Evolutionary conservation across 1,140 invertebrate species (phyloP), one percentile per base, ranked within the genome.

Genomic region (Plutomurus gul): DNA sequence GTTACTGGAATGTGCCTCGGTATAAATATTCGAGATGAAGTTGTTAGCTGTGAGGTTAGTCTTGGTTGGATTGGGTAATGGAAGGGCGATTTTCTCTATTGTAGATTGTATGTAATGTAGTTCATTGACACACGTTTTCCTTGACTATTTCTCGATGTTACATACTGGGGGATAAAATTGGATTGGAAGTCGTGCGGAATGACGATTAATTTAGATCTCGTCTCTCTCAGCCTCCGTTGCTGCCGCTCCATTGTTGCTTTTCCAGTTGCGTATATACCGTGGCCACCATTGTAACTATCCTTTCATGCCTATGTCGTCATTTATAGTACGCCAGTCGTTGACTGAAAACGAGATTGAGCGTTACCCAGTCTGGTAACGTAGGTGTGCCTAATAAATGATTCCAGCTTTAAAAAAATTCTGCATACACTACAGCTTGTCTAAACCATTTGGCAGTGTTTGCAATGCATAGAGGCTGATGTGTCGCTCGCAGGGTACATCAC

Each of bases 121-220:
- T 65, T 65, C 56, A 65, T 65, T 65, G 70, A 73, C 37, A 73
- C 37, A 73, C 40, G 37, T 46, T n/a, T n/a, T 73, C 70, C 40
- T 73, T 73, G 70, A 73, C 70, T 39, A 40, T 73, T 46, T 73
- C 37, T 18, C 39, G 70, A 46, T 22, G 70, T 43, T 73, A 73
- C 70, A 40, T 46, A 73, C 43, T 65, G 56, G 56, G 56, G 36
- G 56, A 65, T 33, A 30, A 65, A 65, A 65, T 65, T 65, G 56
- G 56, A 65, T 65, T 65, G 56, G 56, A 65, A 27, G 56, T 65
- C 56, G 56, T 65, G 56, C 56, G 56, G 56, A 65, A 65, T 65
- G 56, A 65, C 56, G 56, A 65, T 65, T 65, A 65, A 65, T 65
- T 65, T 65, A 65, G 56, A 65, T 65, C 56, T 65, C 56, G 30